Conservation (phyloP, 1,140 invertebrate genomes). For the Drosophila bocki region DNA sequence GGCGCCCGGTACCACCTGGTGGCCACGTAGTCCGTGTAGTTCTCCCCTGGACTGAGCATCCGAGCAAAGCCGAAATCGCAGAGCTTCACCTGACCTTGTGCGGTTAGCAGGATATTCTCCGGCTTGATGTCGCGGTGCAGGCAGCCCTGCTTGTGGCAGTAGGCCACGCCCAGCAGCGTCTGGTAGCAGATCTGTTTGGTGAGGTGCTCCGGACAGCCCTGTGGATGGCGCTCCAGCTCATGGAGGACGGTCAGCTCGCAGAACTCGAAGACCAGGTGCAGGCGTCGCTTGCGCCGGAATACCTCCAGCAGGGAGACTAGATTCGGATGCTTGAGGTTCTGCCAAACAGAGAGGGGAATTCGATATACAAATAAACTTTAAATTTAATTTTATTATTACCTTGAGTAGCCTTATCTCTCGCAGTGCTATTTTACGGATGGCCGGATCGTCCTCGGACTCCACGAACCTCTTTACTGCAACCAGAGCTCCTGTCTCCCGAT, state of each 20-base stretch:
- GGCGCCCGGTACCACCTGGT: slow-evolving; percentile 99
- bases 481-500: slow-evolving; percentile 96
- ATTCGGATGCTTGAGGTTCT: slow-evolving; percentile 99
- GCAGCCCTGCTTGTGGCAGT: slow-evolving; percentile 98
- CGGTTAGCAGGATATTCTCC: slow-evolving; percentile 99
- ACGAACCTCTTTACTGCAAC: slow-evolving; percentile 99
- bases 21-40: slow-evolving; percentile 99
- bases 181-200: slow-evolving; percentile 98
- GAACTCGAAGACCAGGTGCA: slow-evolving; percentile 99
- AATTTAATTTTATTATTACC: slow-evolving; percentile 87
- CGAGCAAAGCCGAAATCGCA: slow-evolving; percentile 99
- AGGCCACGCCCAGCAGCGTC: slow-evolving; percentile 96
- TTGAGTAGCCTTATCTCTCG: slow-evolving; percentile 98
- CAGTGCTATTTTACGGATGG: slow-evolving; percentile 99
- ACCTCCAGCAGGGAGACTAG: slow-evolving; percentile 99
- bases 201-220: slow-evolving; percentile 93
- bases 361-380: slow-evolving; percentile 6
- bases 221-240: slow-evolving; percentile 96
- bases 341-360: neutral
- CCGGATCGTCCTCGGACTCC: slow-evolving; percentile 99
- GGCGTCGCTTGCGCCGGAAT: slow-evolving; percentile 97
- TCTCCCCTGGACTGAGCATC: slow-evolving; percentile 98
- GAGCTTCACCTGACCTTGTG: slow-evolving; percentile 96
- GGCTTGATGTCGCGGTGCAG: slow-evolving; percentile 99
- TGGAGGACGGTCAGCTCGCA: slow-evolving; percentile 98